A percentile compares a stretch with the other conserved stretches of the same genome.
Evolutionary conservation across 1,140 invertebrate species (phyloP).

Genomic region (Diorhabda elongata): DNA sequence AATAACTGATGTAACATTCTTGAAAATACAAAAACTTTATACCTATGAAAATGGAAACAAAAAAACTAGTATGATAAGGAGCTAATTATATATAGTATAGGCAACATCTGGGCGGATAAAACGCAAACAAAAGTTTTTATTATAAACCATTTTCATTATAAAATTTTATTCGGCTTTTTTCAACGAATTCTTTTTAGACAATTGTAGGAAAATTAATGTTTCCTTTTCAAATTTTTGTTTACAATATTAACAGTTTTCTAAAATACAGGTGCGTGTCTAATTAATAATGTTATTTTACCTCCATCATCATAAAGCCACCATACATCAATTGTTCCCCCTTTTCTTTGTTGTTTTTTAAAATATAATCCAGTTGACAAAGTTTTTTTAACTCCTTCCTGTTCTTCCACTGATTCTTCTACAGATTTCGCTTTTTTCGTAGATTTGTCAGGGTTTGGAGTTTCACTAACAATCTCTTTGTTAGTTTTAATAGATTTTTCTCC

Average conservation of each 20-base stretch:
- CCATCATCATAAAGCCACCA: constrained; percentile 99
- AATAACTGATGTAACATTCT: too few relatives aligned
- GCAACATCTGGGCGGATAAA: too few relatives aligned
- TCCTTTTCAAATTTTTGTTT: neutral
- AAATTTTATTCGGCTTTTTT: too few relatives aligned
- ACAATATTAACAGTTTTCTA: too few relatives aligned
- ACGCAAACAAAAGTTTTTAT: too few relatives aligned
- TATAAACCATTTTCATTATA: too few relatives aligned
- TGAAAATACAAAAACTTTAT: too few relatives aligned
- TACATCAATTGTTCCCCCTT: constrained; percentile 81
- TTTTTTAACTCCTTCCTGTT: constrained; percentile 53
- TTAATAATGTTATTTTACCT: constrained; percentile 44
- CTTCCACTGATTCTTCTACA: constrained; percentile 26
- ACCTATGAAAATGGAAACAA: too few relatives aligned
- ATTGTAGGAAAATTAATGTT: neutral
- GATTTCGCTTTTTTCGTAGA: constrained; percentile 38
- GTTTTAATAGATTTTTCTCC: constrained; percentile 53
- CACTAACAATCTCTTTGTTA: constrained; percentile 52
- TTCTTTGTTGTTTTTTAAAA: constrained; percentile 71
- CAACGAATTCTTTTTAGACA: too few relatives aligned
- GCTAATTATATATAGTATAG: too few relatives aligned
- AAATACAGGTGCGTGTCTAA: too few relatives aligned
- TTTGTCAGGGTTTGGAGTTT: constrained; percentile 48
- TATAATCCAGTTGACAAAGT: constrained; percentile 60
- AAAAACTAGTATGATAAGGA: too few relatives aligned